Conservation (phyloP, 2,113 vertebrate genomes). For the Pipa parva region DNA sequence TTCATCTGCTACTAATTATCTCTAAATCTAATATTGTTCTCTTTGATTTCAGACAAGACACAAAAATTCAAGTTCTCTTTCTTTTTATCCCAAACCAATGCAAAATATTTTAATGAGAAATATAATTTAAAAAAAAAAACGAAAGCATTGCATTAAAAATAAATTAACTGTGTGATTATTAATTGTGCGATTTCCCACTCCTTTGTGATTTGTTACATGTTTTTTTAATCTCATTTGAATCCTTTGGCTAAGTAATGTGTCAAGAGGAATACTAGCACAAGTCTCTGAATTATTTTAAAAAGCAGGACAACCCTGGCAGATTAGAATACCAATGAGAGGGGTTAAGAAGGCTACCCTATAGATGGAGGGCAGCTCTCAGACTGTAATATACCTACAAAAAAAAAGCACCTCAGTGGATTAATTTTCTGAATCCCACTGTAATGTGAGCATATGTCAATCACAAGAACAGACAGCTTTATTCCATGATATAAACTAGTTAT, state of each 20-base stretch:
- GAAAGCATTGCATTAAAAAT: conserved; percentile 88
- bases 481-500: conserved; percentile 98
- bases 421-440: conserved; percentile 99
- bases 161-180: conserved; percentile 98
- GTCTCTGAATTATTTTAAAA: conserved; percentile 97
- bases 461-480: conserved; percentile 99
- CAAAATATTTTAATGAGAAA: conserved; percentile 1
- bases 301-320: conserved; percentile 87
- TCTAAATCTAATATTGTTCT: no score
- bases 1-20: no score
- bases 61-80: no score
- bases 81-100: neutral
- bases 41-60: no score
- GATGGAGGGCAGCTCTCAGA: conserved; percentile 95
- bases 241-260: conserved; percentile 95
- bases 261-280: conserved; percentile 88
- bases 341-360: conserved; percentile 98
- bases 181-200: conserved; percentile 98
- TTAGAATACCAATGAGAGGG: conserved; percentile 99
- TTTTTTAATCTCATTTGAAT: conserved; percentile 97
- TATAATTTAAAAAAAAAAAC: conserved; percentile 50
- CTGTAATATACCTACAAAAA: conserved; percentile 92
- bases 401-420: conserved; percentile 98
- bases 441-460: conserved; percentile 99
- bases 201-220: conserved; percentile 94